Percentiles rank a stretch among this genome's conserved stretches.
These are phyloP conservation scores for Gobiocypris rarus DNA, from an alignment of 2,113 vertebrate species.

Conservation along the genomic window DNA sequence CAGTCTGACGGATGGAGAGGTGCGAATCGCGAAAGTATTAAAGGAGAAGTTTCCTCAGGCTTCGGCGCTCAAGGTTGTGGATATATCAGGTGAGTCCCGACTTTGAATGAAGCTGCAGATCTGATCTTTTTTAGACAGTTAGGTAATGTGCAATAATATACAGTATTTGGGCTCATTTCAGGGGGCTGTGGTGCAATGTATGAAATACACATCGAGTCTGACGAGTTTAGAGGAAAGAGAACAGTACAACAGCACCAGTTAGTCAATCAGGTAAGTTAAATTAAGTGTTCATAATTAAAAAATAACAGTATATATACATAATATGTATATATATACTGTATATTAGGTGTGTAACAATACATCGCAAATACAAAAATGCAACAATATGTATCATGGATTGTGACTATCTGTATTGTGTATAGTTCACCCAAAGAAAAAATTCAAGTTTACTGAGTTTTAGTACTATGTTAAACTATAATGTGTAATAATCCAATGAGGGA, in stretches of 20 bases:
- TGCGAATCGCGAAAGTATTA: constrained; percentile 76
- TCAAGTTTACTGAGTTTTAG: too few relatives aligned
- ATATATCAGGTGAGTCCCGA: constrained; percentile 84
- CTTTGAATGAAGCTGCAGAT: not conserved
- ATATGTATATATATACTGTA: too few relatives aligned
- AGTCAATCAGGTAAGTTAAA: constrained; percentile 86
- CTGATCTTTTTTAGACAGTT: not conserved
- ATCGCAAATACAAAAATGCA: too few relatives aligned
- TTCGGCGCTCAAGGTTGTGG: constrained; percentile 83
- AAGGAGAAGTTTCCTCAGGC: constrained; percentile 87
- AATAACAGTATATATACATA: too few relatives aligned
- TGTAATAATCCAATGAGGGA: too few relatives aligned
- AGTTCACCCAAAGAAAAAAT: too few relatives aligned
- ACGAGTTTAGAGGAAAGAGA: constrained; percentile 89
- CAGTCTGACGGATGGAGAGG: constrained; percentile 82
- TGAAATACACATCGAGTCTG: constrained; percentile 90
- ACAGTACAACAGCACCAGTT: constrained; percentile 90
- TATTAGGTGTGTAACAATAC: too few relatives aligned
- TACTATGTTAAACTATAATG: too few relatives aligned
- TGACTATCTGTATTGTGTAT: too few relatives aligned
- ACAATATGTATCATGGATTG: too few relatives aligned
- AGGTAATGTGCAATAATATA: not conserved
- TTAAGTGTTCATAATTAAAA: too few relatives aligned
- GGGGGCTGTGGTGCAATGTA: constrained; percentile 97
- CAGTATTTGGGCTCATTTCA: constrained; percentile 57